Base-by-base conservation (phyloP, 2,888 invertebrate genomes). In the Caradrina clavipalpis region DNA sequence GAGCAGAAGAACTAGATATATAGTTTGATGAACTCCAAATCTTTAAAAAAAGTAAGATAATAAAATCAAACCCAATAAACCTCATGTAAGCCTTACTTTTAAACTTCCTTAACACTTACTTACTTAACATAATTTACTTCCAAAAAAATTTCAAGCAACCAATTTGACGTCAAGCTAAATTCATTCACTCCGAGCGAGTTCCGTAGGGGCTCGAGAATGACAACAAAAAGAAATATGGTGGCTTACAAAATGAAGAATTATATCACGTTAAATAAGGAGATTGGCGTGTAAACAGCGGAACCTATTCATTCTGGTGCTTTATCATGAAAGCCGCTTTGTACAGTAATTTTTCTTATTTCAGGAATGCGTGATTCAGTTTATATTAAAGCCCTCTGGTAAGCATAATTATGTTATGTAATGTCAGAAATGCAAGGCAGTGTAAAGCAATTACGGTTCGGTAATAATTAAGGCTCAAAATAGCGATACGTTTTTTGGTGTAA, bases 271-370 rank as follows among this genome's bases (percentile, higher is more conserved):
- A 51, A 21, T 76, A 69, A 58, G 55, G 7, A 76, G 61, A 76
- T 74, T 79, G 66, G 57, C 35, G 54, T 47, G 58, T 68, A 69
- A 76, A 62, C 49, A 62, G 58, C 62, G 59, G 76, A 59, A 62
- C 69, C 13, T 50, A 76, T 77, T 69, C 69, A 50, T 76, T 69
- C 54, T 49, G 11, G 42, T 76, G 39, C 17, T 42, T 45, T 45
- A 45, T 45, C 45, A 11, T 17, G 45, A 11, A 45, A 45, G 45
- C 45, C 17, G 45, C 17, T 45, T 45, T 45, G 45, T 45, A 45
- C 45, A 45, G 45, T 17, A 22, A 1, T 66, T 35, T 66, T 45
- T n/a, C 6, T 8, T 69, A 65, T 45, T 47, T 15, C 6, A 17
- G 15, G 26, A 26, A 49, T 10, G 11, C 15, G n/a, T 13, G 1